Evolutionary conservation across 2,888 invertebrate species (phyloP).

Genomic region (Aproaerema taeniolella): DNA sequence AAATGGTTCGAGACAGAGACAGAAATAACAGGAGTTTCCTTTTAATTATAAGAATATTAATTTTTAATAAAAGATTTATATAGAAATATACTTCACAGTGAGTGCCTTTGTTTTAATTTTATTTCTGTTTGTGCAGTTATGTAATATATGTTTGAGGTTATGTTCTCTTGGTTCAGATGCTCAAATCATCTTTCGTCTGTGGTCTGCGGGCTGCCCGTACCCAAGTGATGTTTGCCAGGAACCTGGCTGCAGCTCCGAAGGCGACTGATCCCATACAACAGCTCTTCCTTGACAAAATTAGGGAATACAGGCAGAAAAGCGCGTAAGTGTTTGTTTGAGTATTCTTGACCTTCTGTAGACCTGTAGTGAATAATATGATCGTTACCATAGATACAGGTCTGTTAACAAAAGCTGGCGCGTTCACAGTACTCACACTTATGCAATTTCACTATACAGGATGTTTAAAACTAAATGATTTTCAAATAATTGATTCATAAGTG

Average conservation of each 20-base stretch:
- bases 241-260: constrained; percentile 87
- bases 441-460: no score
- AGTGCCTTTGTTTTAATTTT: constrained; percentile 6
- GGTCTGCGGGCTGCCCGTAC: constrained; percentile 68
- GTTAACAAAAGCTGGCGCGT: no score
- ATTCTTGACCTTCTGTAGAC: background rate
- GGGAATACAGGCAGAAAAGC: constrained; percentile 92
- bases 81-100: background rate
- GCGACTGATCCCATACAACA: constrained; percentile 94
- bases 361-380: no score
- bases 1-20: constrained; percentile 26
- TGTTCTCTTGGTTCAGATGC: constrained; percentile 68
- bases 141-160: constrained; percentile 57
- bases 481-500: no score
- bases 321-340: constrained; percentile 78
- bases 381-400: no score
- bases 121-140: constrained; percentile 34
- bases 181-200: constrained; percentile 68
- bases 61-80: background rate
- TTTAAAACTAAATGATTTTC: no score
- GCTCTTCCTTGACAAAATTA: constrained; percentile 93
- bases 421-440: no score
- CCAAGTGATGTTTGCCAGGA: constrained; percentile 78
- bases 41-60: constrained; percentile 1
- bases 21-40: constrained; percentile 29